Conservation (phyloP, 2,888 invertebrate species). For the Dryomyza anilis region DNA sequence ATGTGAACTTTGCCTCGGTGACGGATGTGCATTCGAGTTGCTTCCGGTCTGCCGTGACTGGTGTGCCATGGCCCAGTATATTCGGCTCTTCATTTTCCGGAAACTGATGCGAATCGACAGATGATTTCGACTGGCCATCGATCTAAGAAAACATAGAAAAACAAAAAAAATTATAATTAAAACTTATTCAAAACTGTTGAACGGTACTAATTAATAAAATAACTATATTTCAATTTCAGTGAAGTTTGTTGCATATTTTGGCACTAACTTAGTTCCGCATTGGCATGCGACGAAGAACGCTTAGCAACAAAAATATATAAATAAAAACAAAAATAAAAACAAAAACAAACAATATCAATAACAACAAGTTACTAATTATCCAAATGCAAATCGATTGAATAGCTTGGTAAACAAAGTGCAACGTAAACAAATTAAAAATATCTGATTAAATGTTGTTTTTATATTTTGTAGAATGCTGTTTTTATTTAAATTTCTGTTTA, state of each 20-base stretch:
- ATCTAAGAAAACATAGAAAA: conserved; percentile 37
- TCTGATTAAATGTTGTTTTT: too few species aligned
- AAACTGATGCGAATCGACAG: conserved; percentile 48
- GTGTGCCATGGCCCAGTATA: conserved; percentile 51
- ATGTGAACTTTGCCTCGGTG: conserved; percentile 40
- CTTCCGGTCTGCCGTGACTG: conserved; percentile 24
- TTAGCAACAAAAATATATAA: too few species aligned
- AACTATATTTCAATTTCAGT: neutral
- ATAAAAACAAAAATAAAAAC: neutral
- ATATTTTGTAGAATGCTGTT: neutral
- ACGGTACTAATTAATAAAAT: neutral
- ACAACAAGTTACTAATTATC: neutral
- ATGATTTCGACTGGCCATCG: conserved; percentile 44
- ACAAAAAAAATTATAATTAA: too few species aligned
- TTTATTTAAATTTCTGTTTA: neutral
- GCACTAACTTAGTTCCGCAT: neutral
- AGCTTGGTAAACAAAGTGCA: too few species aligned
- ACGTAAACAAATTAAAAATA: too few species aligned
- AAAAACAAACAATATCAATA: neutral
- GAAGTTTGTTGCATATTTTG: neutral
- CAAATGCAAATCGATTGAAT: too few species aligned
- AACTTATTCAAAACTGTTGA: too few species aligned
- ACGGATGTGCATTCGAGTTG: conserved; percentile 20
- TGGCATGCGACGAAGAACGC: too few species aligned
- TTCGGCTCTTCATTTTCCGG: conserved; percentile 56